Evolutionary conservation across 1,140 invertebrate genomes (phyloP), one percentile per base, ranked within the genome.

Genomic region (Neelides sp.): DNA sequence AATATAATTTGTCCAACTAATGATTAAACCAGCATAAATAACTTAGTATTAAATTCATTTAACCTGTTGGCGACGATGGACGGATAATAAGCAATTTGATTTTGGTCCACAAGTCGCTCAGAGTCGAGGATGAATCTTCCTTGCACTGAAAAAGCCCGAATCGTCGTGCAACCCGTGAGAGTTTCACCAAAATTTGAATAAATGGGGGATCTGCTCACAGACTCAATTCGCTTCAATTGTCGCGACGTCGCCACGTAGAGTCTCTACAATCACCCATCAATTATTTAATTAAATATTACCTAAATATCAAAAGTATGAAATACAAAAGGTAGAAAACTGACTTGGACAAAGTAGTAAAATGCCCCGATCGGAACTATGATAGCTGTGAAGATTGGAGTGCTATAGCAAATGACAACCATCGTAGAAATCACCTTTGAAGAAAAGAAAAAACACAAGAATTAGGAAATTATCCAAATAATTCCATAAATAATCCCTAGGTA

Each of bases 181-280:
- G 70, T 76, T 66, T 79, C 77, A 13, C 73, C 72, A 61, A 80
- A 79, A 61, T 80, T 76, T 2, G 75, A 74, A 60, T 77, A 81
- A 42, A 80, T 78, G 1, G 78, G 78, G 3, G 76, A 78, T 20
- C 75, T 64, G 27, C 69, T 71, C 1, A 76, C 69, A 3, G 78
- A 78, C 58, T 80, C 76, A 3, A 80, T 54, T 19, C 78, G 62
- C 59, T 77, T 78, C 37, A 82, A 59, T 59, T 82, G 78, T 28
- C 78, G 62, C 1, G 75, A 77, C 4, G 78, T 73, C 1, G 71
- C 61, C 7, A 80, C 70, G 62, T 79, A 80, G 54, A 78, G 73
- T 52, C 70, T 66, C 73, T 78, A 61, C 20, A 66, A 56, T 3
- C 32, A 46, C 23, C 20, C 1, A 22, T n/a, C n/a, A 40, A 41